These are phyloP conservation scores for Alectura lathami DNA, from an alignment of 2,113 vertebrate genomes.

Conservation along the genomic window DNA sequence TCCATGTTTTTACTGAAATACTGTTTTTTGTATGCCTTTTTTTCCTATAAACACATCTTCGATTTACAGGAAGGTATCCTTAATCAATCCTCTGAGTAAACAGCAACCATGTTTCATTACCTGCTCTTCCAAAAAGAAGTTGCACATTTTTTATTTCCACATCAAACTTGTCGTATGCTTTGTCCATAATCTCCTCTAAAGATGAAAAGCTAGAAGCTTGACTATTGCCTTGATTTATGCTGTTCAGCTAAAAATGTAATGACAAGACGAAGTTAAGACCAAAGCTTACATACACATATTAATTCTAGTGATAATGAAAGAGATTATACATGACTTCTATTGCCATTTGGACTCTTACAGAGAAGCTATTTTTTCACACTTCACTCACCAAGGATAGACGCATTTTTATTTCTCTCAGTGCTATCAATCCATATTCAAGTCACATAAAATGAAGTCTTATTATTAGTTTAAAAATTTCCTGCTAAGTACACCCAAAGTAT, in stretches of 20 bases:
- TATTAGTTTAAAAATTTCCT: neutral
- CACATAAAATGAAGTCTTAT: neutral
- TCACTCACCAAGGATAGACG: neutral
- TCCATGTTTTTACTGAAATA: neutral
- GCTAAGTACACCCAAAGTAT: neutral
- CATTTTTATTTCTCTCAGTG: neutral
- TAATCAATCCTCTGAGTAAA: neutral
- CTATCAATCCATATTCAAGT: neutral
- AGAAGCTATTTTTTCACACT: neutral
- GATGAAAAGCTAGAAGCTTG: conserved; percentile 80
- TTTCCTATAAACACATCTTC: neutral
- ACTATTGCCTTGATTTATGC: conserved; percentile 78
- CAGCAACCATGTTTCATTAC: conserved; percentile 63
- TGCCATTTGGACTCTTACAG: neutral
- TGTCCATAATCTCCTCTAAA: conserved; percentile 95
- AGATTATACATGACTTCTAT: neutral
- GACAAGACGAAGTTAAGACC: neutral
- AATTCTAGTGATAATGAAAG: neutral
- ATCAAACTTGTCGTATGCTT: conserved; percentile 93
- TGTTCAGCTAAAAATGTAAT: conserved; percentile 81
- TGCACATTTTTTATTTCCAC: conserved; percentile 91
- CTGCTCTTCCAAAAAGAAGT: conserved; percentile 90
- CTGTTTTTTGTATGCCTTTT: neutral
- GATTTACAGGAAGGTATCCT: neutral
- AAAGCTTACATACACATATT: neutral